These are phyloP conservation scores for Cryptomyrus ogoouensis DNA, from an alignment of 2,113 vertebrate species.

Conservation along the genomic window DNA sequence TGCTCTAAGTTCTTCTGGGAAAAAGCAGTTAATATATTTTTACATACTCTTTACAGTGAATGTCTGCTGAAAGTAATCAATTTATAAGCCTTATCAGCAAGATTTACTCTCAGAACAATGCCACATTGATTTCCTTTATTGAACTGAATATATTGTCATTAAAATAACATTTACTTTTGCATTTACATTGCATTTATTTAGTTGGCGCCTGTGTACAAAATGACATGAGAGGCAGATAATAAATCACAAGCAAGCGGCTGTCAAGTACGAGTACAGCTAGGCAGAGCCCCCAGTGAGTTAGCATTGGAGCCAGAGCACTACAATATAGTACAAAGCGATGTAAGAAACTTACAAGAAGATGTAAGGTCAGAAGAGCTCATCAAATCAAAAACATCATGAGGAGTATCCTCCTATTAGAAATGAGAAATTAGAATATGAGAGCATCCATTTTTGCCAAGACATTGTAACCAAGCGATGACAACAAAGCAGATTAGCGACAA, in stretches of 20 bases:
- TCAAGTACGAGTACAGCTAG: not conserved
- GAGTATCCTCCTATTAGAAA: not conserved
- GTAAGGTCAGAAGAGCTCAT: not conserved
- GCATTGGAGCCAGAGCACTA: not conserved
- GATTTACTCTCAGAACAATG: not conserved
- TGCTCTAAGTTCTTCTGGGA: not conserved
- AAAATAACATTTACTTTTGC: not conserved
- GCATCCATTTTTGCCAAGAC: not conserved
- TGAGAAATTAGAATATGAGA: not conserved
- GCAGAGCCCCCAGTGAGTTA: not conserved
- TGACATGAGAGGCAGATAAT: not conserved
- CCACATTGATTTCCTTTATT: not conserved
- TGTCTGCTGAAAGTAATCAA: not conserved
- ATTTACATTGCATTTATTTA: not conserved
- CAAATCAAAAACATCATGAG: not conserved
- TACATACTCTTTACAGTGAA: not conserved
- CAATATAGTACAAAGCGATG: not conserved
- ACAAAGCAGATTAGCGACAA: not conserved
- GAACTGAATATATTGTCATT: not conserved
- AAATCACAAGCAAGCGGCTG: not conserved
- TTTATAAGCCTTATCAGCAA: not conserved
- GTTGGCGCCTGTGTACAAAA: not conserved
- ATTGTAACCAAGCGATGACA: not conserved
- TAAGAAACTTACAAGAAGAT: not conserved
- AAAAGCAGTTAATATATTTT: not conserved